Conservation (phyloP, 2,888 invertebrate genomes). For the Patella caerulea region DNA sequence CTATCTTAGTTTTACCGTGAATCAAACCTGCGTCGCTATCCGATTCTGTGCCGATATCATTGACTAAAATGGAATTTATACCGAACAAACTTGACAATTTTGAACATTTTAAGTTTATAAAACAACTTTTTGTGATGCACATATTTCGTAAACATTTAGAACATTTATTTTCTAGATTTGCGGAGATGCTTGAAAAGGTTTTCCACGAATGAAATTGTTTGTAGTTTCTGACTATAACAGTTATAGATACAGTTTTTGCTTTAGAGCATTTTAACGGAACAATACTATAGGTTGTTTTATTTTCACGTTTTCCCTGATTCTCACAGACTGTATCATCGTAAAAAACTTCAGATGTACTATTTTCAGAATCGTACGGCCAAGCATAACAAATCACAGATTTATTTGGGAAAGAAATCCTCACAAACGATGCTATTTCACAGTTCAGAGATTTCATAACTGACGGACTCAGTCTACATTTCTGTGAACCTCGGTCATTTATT, state of each 20-base stretch:
- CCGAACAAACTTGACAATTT: conserved; percentile 50
- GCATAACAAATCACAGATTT: conserved; percentile 40
- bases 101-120: conserved; percentile 40
- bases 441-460: conserved; percentile 30
- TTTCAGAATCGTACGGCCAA: conserved; percentile 36
- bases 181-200: background rate
- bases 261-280: conserved; percentile 26
- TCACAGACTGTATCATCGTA: conserved; percentile 18
- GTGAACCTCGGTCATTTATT: conserved; percentile 16
- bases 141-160: conserved; percentile 43
- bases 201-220: conserved; percentile 23
- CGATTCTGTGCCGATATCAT: conserved; percentile 20
- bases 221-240: conserved; percentile 38
- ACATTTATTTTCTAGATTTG: conserved; percentile 32
- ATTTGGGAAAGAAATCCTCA: conserved; percentile 27
- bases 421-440: conserved; percentile 33
- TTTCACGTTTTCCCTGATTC: background rate
- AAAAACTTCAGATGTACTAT: conserved; percentile 21
- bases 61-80: conserved; percentile 46
- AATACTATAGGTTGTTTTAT: background rate
- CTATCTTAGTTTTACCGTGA: conserved; percentile 44
- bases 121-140: conserved; percentile 37
- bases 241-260: conserved; percentile 30
- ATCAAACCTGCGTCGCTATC: conserved; percentile 29
- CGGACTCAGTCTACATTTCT: conserved; percentile 44